These are phyloP conservation scores for Cheirogaleus medius DNA, from an alignment of 2,113 vertebrate genomes.

Conservation along the genomic window DNA sequence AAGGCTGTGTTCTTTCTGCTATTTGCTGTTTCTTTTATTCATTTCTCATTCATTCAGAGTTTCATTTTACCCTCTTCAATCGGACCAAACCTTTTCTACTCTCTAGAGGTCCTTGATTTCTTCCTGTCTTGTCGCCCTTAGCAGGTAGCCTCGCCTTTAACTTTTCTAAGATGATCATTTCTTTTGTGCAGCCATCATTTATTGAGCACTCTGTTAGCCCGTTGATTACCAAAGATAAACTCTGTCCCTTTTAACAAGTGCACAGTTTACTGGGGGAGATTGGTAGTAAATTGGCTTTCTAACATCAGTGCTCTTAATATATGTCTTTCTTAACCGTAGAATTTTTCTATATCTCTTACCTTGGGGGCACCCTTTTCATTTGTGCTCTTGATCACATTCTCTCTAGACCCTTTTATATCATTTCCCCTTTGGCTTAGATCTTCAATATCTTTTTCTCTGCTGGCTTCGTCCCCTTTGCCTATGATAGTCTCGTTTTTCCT, in stretches of 20 bases:
- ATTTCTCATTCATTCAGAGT: background rate
- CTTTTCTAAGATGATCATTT: background rate
- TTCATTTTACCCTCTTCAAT: background rate
- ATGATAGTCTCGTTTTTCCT: background rate
- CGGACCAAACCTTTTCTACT: background rate
- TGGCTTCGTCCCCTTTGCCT: background rate
- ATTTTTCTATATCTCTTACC: background rate
- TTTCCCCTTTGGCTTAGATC: constrained; percentile 51
- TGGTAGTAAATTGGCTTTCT: background rate
- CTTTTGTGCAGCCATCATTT: background rate
- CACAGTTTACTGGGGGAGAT: background rate
- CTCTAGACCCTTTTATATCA: constrained; percentile 44
- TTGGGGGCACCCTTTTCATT: constrained; percentile 49
- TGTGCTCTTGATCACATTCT: constrained; percentile 44
- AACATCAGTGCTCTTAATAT: background rate
- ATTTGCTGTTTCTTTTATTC: background rate
- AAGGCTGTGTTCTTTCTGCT: background rate
- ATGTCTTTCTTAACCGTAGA: background rate
- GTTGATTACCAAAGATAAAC: background rate
- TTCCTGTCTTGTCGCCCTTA: background rate
- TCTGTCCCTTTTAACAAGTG: background rate
- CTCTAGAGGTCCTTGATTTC: background rate
- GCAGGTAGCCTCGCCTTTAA: background rate
- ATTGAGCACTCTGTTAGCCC: background rate
- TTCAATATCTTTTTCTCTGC: constrained; percentile 31